A percentile compares a stretch with the other conserved stretches of the same genome.
Evolutionary conservation across 2,113 vertebrate species (phyloP).

Genomic region (Notothenia rossii): DNA sequence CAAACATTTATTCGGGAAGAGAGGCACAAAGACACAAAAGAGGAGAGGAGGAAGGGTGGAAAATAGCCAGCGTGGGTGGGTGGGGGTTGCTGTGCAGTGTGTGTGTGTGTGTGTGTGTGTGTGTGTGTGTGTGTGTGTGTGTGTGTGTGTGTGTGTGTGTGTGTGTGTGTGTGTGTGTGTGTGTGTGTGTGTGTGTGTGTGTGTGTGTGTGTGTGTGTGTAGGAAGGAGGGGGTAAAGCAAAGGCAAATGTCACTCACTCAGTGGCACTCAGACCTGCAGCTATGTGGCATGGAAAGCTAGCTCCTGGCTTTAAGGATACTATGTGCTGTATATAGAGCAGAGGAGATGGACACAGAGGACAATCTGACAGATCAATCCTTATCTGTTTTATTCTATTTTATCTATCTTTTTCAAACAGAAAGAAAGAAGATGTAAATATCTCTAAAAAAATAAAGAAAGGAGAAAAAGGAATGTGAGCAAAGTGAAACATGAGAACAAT

Average conservation of each 20-base stretch:
- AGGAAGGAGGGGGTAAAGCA: slow-evolving; percentile 5
- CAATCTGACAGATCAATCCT: not conserved
- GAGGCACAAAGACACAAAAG: slow-evolving; percentile 32
- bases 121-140: slow-evolving; percentile 10
- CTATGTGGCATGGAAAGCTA: not conserved
- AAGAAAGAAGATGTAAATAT: not conserved
- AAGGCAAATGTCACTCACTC: slow-evolving; percentile 67
- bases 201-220: slow-evolving; percentile 17
- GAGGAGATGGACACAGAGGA: not conserved
- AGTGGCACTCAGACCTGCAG: slow-evolving; percentile 31
- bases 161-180: not conserved
- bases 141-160: not conserved
- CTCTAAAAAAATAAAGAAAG: not conserved
- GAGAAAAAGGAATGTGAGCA: not conserved
- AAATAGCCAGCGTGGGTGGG: not conserved
- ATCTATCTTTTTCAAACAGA: not conserved
- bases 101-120: not conserved
- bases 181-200: slow-evolving; percentile 12
- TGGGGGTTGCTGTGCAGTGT: slow-evolving; percentile 15
- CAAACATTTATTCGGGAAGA: slow-evolving; percentile 36
- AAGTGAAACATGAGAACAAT: not conserved
- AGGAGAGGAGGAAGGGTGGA: slow-evolving; percentile 31
- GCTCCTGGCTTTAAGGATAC: not conserved
- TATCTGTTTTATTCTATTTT: not conserved
- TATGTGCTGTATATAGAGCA: not conserved